phyloP scores from a whole-genome alignment of 2,113 vertebrate species.

The Bos indicus region DNA sequence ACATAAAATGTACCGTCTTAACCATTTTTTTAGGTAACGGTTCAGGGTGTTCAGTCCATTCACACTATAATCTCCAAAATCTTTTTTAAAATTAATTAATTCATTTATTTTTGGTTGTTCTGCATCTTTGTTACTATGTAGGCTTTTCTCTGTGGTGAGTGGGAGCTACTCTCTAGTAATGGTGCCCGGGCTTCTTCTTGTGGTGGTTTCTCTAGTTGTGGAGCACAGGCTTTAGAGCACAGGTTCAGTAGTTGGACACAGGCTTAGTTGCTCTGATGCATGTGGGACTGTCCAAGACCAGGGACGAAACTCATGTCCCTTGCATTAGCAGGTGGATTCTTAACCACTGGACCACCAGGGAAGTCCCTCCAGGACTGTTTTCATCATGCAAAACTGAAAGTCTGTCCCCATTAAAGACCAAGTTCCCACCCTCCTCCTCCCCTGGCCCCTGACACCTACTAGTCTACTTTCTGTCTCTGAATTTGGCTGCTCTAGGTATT shows the following conservation, averaged over 20 bases:
- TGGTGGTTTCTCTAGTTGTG: background rate
- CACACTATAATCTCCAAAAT: background rate
- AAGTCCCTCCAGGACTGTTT: background rate
- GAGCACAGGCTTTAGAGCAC: background rate
- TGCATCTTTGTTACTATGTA: background rate
- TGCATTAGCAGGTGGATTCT: background rate
- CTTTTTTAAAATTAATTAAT: background rate
- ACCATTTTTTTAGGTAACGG: background rate
- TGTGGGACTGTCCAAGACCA: background rate
- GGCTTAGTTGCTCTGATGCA: background rate
- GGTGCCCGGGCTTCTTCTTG: background rate
- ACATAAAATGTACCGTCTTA: background rate
- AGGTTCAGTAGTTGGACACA: background rate
- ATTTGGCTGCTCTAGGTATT: background rate
- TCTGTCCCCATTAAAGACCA: background rate
- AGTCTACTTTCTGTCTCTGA: background rate
- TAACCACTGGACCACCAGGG: background rate
- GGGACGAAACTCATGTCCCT: background rate
- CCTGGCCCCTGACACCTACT: too few relatives aligned
- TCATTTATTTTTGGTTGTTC: background rate
- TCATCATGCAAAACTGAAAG: background rate
- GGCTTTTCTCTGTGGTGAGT: background rate
- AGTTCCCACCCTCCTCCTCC: rapidly evolving
- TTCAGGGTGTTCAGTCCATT: background rate
- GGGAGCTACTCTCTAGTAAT: background rate